Base-by-base conservation (phyloP, 2,888 invertebrate species). In the Trissolcus japonicus region DNA sequence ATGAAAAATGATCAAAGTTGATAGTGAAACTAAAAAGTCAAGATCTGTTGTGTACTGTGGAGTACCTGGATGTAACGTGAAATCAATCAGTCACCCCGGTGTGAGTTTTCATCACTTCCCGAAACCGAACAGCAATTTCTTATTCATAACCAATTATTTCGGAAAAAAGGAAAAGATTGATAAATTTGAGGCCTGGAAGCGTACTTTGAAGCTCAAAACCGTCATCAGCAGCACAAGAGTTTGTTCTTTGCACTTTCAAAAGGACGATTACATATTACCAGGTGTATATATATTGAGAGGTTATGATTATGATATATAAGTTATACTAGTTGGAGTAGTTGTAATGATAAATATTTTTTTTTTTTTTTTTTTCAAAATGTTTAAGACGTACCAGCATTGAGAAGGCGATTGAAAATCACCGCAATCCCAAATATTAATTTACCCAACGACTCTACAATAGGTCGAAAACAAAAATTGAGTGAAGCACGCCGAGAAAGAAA, bases 81-180 rank as follows among this genome's bases (percentile, higher is more conserved):
- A n/a, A 14, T 53, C 53, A 4, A 1, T 6, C 0, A 53, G 6
- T 13, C 6, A 25, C 29, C 19, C 19, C 2, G 19, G 19, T 53
- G 3, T 17, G 9, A 53, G 25, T 25, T 53, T 53, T 53, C 25
- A 53, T 25, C 21, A n/a, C 9, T 53, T 53, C 19, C 53, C 53
- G 2, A 21, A 53, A 25, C 53, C 25, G n/a, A 25, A 25, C 21
- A 1, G 17, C 3, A 11, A 7, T 6, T 50, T 17, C 14, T 25
- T 53, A 3, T 25, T 9, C 14, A 13, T 53, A 13, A 25, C 9
- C 21, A 53, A 53, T 25, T 21, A 16, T 17, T 25, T 6, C 7
- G 53, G 53, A 13, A 21, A 53, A 11, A 25, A 25, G 2, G 53
- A 53, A 11, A 53, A 25, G n/a, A 13, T 25, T 3, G 53, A 53